Evolutionary conservation across 2,888 invertebrate species (phyloP).

Genomic region (Marronus borbonicus): DNA sequence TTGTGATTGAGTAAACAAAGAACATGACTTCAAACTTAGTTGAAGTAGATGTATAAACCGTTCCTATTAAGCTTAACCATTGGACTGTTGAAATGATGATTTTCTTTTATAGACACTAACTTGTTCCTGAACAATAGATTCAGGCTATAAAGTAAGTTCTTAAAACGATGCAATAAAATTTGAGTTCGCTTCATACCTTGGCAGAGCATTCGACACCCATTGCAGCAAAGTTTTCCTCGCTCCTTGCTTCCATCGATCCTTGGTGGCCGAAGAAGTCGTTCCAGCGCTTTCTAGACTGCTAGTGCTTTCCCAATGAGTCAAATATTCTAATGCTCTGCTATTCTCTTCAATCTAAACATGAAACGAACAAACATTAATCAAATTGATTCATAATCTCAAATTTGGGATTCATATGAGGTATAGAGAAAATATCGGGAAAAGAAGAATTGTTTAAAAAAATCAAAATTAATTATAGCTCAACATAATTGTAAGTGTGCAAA

Average conservation of each 20-base stretch:
- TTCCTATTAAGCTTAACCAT: too few relatives aligned
- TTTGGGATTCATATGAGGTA: background rate
- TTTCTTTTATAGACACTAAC: too few relatives aligned
- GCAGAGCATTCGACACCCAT: slow-evolving; percentile 95
- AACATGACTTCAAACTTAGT: too few relatives aligned
- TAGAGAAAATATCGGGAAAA: slow-evolving; percentile 9
- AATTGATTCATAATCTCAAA: background rate
- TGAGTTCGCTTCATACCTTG: slow-evolving; percentile 74
- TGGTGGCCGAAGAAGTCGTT: slow-evolving; percentile 77
- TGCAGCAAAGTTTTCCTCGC: slow-evolving; percentile 92
- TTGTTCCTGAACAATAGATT: too few relatives aligned
- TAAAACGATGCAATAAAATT: too few relatives aligned
- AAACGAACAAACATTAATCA: slow-evolving; percentile 36
- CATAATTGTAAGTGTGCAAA: slow-evolving; percentile 11
- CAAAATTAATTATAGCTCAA: background rate
- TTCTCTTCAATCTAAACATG: slow-evolving; percentile 92
- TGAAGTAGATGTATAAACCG: too few relatives aligned
- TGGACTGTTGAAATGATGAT: too few relatives aligned
- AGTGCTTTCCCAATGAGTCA: slow-evolving; percentile 86
- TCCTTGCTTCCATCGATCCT: slow-evolving; percentile 86
- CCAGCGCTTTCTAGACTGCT: slow-evolving; percentile 89
- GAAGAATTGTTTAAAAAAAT: slow-evolving; percentile 17
- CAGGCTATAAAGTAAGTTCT: too few relatives aligned
- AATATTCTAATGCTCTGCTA: slow-evolving; percentile 89
- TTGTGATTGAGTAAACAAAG: too few relatives aligned